Evolutionary conservation across 2,888 invertebrate genomes (phyloP).

Genomic region (Bhutanitis thaidina): DNA sequence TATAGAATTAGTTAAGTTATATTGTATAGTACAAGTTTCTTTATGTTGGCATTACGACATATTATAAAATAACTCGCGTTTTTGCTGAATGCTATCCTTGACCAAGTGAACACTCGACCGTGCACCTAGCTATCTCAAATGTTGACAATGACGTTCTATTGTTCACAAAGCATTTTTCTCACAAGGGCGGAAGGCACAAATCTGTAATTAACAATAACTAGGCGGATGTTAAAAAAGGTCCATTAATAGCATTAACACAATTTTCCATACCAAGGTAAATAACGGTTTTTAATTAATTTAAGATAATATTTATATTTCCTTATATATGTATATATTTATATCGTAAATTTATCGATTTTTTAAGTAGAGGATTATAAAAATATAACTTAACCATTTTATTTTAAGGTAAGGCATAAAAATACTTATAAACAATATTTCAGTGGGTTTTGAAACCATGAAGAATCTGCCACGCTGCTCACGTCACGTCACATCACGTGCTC

Average conservation of each 20-base stretch:
- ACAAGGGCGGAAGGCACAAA: conserved; percentile 50
- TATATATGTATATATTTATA: too few species aligned
- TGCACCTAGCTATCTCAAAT: conserved; percentile 39
- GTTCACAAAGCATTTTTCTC: conserved; percentile 41
- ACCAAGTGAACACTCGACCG: conserved; percentile 44
- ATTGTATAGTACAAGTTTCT: neutral
- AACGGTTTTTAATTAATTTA: conserved; percentile 37
- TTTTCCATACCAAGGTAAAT: conserved; percentile 39
- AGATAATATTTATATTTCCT: conserved; percentile 21
- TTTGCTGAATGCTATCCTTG: conserved; percentile 39
- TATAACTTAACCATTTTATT: too few species aligned
- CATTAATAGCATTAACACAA: conserved; percentile 45
- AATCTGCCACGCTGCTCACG: too few species aligned
- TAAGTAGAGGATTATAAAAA: too few species aligned
- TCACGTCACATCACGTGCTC: too few species aligned
- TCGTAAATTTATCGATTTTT: too few species aligned
- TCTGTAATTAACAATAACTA: conserved; percentile 46
- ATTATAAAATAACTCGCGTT: neutral
- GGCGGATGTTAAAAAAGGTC: conserved; percentile 36
- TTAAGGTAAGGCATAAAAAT: too few species aligned
- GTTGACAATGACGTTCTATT: conserved; percentile 41
- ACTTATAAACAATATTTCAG: too few species aligned
- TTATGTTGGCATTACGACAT: neutral
- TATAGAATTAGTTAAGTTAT: neutral
- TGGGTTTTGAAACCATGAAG: too few species aligned